Evolutionary conservation across 1,140 invertebrate genomes (phyloP).

Genomic region (Mercenaria mercenaria): DNA sequence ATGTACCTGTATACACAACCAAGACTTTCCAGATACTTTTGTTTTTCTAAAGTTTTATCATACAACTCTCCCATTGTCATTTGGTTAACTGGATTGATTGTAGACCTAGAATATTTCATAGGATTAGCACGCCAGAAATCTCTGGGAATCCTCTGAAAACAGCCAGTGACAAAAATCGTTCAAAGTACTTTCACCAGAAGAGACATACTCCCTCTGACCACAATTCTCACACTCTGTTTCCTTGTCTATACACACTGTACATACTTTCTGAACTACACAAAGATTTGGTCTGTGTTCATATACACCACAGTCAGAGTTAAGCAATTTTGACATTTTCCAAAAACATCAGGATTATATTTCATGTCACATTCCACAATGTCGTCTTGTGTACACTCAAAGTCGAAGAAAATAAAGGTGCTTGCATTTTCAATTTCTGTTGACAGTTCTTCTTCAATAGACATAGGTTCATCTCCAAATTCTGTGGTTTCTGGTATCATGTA

Average conservation of each 20-base stretch:
- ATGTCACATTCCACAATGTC: not conserved
- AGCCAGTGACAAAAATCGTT: too few species aligned
- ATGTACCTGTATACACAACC: too few species aligned
- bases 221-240: not conserved
- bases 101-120: too few species aligned
- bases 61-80: too few species aligned
- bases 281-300: not conserved
- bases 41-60: too few species aligned
- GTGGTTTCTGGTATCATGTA: too few species aligned
- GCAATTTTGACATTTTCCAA: conserved; percentile 28
- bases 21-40: too few species aligned
- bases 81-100: too few species aligned
- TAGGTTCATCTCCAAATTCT: not conserved
- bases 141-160: too few species aligned
- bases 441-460: not conserved
- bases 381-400: conserved; percentile 33
- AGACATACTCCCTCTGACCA: not conserved
- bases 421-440: not conserved
- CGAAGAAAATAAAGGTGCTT: not conserved
- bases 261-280: conserved; percentile 21
- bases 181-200: not conserved
- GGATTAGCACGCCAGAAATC: too few species aligned
- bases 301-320: not conserved
- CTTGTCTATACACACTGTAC: conserved; percentile 26
- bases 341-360: not conserved